Conservation (phyloP, 35 echinoderm and acorn worm species). For the Stichopus chloronotus region DNA sequence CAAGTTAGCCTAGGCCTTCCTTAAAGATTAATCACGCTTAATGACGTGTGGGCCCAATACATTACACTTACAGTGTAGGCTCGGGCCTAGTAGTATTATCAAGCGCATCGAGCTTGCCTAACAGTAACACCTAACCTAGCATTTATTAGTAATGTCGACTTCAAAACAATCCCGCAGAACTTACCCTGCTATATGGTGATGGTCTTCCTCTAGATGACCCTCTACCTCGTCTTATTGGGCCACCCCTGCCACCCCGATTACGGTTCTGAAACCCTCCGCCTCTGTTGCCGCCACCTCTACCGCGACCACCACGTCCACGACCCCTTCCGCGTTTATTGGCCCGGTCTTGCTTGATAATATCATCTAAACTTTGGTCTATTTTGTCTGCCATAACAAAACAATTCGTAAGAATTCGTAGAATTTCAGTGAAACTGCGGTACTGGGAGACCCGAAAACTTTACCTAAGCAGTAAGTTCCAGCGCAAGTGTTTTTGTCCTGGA, state of each 20-base stretch:
- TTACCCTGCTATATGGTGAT: constrained; percentile 54
- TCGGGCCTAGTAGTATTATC: background rate
- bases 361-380: constrained; percentile 58
- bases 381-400: constrained; percentile 21
- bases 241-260: constrained; percentile 14
- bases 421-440: too few species aligned
- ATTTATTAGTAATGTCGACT: too few species aligned
- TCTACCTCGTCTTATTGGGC: constrained; percentile 51
- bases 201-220: constrained; percentile 29
- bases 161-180: background rate
- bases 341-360: constrained; percentile 56
- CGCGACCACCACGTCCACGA: constrained; percentile 36
- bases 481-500: too few species aligned
- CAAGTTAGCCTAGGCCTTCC: background rate
- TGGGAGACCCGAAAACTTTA: too few species aligned
- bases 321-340: constrained; percentile 33
- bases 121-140: too few species aligned
- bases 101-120: too few species aligned
- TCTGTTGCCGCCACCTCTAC: constrained; percentile 31
- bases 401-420: too few species aligned
- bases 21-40: background rate
- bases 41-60: background rate
- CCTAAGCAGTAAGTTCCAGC: too few species aligned
- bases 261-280: constrained; percentile 29
- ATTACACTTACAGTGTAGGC: background rate